Percentiles rank a stretch among this genome's conserved stretches.
Evolutionary conservation across 1,140 invertebrate genomes (phyloP).

Genomic region (Zaprionus tsacasi): DNA sequence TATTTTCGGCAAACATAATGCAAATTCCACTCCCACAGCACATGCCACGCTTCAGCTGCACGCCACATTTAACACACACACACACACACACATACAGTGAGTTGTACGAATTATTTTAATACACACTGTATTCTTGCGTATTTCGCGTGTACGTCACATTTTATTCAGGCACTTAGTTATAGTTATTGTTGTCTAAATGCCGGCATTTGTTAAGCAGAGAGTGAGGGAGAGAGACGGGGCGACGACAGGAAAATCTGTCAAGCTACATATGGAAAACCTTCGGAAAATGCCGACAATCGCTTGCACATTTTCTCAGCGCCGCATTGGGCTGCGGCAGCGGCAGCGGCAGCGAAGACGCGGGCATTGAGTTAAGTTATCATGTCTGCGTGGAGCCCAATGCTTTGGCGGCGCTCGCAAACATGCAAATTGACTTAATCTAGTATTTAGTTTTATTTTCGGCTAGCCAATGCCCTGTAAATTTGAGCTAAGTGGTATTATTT

Average conservation of each 20-base stretch:
- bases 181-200: constrained; percentile 63
- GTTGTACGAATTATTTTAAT: constrained; percentile 7
- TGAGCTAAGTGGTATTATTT: neutral
- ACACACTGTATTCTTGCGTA: constrained; percentile 14
- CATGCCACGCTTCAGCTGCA: constrained; percentile 40
- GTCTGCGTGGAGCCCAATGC: constrained; percentile 70
- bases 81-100: constrained; percentile 1
- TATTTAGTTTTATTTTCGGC: constrained; percentile 62
- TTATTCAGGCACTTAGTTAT: constrained; percentile 38
- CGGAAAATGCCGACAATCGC: constrained; percentile 76
- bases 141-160: constrained; percentile 37
- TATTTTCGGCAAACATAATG: constrained; percentile 31
- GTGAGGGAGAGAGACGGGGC: neutral
- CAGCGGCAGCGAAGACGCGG: constrained; percentile 9
- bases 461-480: neutral
- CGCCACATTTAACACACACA: constrained; percentile 49
- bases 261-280: constrained; percentile 69
- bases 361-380: constrained; percentile 55
- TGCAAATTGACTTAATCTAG: constrained; percentile 81
- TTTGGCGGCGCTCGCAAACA: constrained; percentile 58
- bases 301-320: constrained; percentile 61
- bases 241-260: constrained; percentile 30
- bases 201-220: constrained; percentile 33
- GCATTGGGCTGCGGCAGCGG: constrained; percentile 8
- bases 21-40: constrained; percentile 48